Conservation (phyloP, 2,888 invertebrate genomes). For the Metopia argyrocephala region DNA sequence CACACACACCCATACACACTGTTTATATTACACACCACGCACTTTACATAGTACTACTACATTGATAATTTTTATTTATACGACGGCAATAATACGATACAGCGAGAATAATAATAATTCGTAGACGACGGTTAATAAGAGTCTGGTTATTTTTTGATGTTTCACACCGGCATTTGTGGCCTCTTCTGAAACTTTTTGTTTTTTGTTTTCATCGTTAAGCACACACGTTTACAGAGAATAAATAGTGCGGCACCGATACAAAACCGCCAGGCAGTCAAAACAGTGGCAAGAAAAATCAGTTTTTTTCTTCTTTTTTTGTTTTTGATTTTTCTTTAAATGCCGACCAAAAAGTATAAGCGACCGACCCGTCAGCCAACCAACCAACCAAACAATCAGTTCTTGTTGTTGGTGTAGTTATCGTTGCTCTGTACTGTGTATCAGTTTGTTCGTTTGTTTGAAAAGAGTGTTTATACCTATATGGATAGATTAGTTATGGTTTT, state of each 20-base stretch:
- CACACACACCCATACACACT: conserved; percentile 29
- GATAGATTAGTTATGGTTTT: too few species aligned
- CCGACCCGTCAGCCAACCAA: conserved; percentile 33
- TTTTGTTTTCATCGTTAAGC: neutral
- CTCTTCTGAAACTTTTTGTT: conserved; percentile 36
- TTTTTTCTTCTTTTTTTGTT: neutral
- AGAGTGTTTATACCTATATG: neutral
- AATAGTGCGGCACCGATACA: conserved; percentile 33
- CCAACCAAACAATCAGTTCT: conserved; percentile 22
- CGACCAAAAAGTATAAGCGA: conserved; percentile 31
- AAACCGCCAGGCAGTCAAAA: conserved; percentile 59
- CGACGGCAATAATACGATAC: conserved; percentile 9
- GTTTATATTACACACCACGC: conserved; percentile 50
- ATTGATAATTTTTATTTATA: neutral
- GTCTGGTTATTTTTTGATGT: conserved; percentile 26
- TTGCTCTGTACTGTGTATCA: neutral
- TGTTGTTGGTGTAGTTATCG: conserved; percentile 23
- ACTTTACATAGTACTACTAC: conserved; percentile 9
- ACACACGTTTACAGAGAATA: neutral
- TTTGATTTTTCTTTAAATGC: conserved; percentile 39
- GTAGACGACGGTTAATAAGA: conserved; percentile 27
- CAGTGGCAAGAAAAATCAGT: conserved; percentile 58
- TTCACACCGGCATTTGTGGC: conserved; percentile 59
- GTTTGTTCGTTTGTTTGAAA: conserved; percentile 8
- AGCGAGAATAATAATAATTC: neutral